phyloP scores from a whole-genome alignment of 2,888 invertebrate genomes.

The Parnassius glacialis region DNA sequence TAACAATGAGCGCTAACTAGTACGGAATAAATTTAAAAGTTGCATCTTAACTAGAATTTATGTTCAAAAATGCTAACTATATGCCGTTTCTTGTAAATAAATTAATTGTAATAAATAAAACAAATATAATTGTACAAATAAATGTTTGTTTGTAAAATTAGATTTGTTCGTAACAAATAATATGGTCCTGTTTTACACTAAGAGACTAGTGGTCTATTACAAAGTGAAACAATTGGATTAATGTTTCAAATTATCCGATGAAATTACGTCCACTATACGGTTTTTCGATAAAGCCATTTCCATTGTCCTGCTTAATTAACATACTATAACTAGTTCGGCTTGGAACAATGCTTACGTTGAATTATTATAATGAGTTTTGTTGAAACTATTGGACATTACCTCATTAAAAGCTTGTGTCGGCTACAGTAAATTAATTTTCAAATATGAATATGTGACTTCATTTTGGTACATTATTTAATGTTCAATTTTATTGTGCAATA shows the following conservation, averaged over 20 bases:
- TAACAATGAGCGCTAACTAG: too few species aligned
- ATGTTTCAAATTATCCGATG: slow-evolving; percentile 28
- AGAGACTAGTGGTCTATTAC: neutral
- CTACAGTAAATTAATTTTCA: slow-evolving; percentile 4
- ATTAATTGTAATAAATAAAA: too few species aligned
- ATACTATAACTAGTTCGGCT: slow-evolving; percentile 34
- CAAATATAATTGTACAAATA: too few species aligned
- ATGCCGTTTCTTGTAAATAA: too few species aligned
- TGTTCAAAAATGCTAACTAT: too few species aligned
- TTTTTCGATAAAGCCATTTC: slow-evolving; percentile 45
- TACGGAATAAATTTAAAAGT: too few species aligned
- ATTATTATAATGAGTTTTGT: slow-evolving; percentile 29
- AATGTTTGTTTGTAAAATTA: neutral
- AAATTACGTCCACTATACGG: slow-evolving; percentile 38
- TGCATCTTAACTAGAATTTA: too few species aligned
- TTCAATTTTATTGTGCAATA: too few species aligned
- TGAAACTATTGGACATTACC: slow-evolving; percentile 14
- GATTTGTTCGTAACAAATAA: neutral
- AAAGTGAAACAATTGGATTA: slow-evolving; percentile 14
- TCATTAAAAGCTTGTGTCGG: slow-evolving; percentile 16
- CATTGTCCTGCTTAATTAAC: slow-evolving; percentile 50
- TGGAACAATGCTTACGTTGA: slow-evolving; percentile 30
- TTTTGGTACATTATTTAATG: neutral
- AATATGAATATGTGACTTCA: neutral
- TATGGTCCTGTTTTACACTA: slow-evolving; percentile 4